phyloP scores from a whole-genome alignment of 1,140 invertebrate genomes.

The Meloidogyne chitwoodi region DNA sequence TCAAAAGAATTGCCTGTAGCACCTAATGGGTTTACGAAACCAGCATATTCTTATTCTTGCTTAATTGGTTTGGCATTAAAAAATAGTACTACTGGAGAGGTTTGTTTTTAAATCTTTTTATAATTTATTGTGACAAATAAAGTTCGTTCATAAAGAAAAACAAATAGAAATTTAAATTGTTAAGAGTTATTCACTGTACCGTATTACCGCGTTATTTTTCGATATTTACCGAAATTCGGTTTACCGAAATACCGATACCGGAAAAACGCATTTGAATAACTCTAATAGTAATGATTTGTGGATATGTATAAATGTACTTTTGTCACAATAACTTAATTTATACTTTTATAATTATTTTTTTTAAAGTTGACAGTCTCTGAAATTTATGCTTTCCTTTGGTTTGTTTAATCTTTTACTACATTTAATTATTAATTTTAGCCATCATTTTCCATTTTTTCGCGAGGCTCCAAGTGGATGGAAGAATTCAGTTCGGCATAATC shows the following conservation, averaged over 20 bases:
- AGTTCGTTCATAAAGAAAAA: too few species aligned
- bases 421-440: constrained; percentile 30
- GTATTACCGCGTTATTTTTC: too few species aligned
- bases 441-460: constrained; percentile 66
- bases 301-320: too few species aligned
- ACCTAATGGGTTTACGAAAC: constrained; percentile 78
- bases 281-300: too few species aligned
- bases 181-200: too few species aligned
- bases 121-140: too few species aligned
- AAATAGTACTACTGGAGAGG: constrained; percentile 82
- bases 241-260: too few species aligned
- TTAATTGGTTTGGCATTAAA: constrained; percentile 93
- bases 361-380: constrained; percentile 80
- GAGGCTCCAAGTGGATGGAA: constrained; percentile 66
- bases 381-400: constrained; percentile 98
- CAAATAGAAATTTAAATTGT: too few species aligned
- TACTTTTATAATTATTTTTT: background rate
- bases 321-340: too few species aligned
- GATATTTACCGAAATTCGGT: too few species aligned
- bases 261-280: too few species aligned
- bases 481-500: constrained; percentile 65
- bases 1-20: constrained; percentile 6
- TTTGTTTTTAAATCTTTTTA: background rate
- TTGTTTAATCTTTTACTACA: constrained; percentile 61
- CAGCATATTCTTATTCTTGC: constrained; percentile 93